Percentiles rank a stretch among this genome's conserved stretches.
These are phyloP conservation scores for Pterocles burchelli DNA, from an alignment of 2,113 vertebrate species.

Conservation along the genomic window DNA sequence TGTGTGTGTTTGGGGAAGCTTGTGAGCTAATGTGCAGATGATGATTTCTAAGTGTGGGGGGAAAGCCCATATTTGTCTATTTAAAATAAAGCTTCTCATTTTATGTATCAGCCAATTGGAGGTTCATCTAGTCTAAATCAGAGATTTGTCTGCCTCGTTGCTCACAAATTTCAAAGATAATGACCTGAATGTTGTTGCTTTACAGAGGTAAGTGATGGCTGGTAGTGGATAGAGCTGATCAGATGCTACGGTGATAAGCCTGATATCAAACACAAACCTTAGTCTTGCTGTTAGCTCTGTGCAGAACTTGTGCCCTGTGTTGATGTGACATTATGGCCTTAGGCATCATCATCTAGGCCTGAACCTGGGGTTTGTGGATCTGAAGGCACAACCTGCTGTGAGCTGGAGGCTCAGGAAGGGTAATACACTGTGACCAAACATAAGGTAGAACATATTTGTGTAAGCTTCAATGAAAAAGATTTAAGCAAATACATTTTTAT, in stretches of 20 bases:
- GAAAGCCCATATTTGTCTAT: neutral
- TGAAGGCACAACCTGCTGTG: neutral
- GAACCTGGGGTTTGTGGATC: neutral
- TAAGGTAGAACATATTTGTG: neutral
- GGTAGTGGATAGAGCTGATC: neutral
- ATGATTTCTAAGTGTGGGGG: neutral
- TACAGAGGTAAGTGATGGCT: neutral
- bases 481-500: constrained; percentile 24
- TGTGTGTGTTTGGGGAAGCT: neutral
- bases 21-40: neutral
- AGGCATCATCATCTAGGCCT: neutral
- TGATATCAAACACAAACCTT: neutral
- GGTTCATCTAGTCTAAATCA: neutral
- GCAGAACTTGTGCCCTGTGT: neutral
- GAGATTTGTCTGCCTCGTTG: neutral
- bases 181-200: neutral
- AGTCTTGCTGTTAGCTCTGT: neutral
- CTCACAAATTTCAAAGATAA: neutral
- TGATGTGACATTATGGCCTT: neutral
- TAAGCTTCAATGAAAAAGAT: neutral
- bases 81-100: neutral
- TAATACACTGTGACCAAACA: neutral
- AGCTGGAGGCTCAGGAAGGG: neutral
- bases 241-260: neutral
- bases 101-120: neutral